Evolutionary conservation across 2,113 vertebrate genomes (phyloP).

Genomic region (Paratilapia polleni): DNA sequence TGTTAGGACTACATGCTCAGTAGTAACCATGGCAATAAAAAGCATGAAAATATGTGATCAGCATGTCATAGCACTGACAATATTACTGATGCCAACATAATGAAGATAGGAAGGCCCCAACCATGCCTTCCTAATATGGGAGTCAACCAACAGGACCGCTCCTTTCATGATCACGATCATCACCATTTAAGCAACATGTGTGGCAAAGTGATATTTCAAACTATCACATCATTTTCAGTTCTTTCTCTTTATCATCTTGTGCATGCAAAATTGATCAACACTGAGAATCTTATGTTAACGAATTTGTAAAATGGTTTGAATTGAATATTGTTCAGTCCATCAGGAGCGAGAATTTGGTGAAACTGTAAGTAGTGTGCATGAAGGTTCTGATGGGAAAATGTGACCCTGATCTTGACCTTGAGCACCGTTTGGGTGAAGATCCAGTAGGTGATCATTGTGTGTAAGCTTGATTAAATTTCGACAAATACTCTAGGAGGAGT

Average conservation of each 20-base stretch:
- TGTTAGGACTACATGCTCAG: fast-evolving
- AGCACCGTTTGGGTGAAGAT: too few relatives aligned
- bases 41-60: fast-evolving
- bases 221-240: not conserved
- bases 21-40: not conserved
- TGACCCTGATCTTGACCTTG: too few relatives aligned
- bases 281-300: too few relatives aligned
- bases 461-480: too few relatives aligned
- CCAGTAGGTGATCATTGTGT: not conserved
- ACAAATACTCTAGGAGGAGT: not conserved
- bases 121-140: too few relatives aligned
- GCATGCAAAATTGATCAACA: too few relatives aligned
- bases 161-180: not conserved
- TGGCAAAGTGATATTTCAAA: too few relatives aligned
- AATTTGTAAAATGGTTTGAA: not conserved
- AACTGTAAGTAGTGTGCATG: too few relatives aligned
- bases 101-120: too few relatives aligned
- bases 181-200: too few relatives aligned
- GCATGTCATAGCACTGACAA: fast-evolving
- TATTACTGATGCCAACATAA: too few relatives aligned
- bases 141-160: not conserved
- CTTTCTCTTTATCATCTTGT: not conserved
- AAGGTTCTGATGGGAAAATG: too few relatives aligned
- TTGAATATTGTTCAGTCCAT: not conserved
- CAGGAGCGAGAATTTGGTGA: not conserved